phyloP scores from a whole-genome alignment of 2,797 vertebrate genomes.

The Pseudopleuronectes americanus region DNA sequence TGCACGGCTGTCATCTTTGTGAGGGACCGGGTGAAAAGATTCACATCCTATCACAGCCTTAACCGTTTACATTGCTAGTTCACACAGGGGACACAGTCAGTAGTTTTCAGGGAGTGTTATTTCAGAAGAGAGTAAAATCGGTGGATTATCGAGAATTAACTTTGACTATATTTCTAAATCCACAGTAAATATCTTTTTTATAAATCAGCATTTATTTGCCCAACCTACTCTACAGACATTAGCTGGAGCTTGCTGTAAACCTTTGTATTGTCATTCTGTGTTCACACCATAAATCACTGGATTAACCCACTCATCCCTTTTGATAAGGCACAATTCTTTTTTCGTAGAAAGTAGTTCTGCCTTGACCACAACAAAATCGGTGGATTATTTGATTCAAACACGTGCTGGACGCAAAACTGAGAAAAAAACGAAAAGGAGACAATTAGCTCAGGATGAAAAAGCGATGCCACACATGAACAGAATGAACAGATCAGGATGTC shows the following conservation, averaged over 20 bases:
- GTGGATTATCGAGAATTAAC: background rate
- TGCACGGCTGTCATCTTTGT: slow-evolving; percentile 11
- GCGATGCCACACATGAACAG: too few relatives aligned
- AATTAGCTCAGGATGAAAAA: too few relatives aligned
- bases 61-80: background rate
- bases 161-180: background rate
- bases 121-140: background rate
- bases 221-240: too few relatives aligned
- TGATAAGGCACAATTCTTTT: background rate
- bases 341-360: too few relatives aligned
- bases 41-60: background rate
- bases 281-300: background rate
- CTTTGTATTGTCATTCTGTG: background rate
- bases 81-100: background rate
- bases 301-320: background rate
- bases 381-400: too few relatives aligned
- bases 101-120: background rate
- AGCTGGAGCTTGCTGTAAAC: background rate
- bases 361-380: too few relatives aligned
- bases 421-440: too few relatives aligned
- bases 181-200: background rate
- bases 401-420: too few relatives aligned
- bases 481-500: too few relatives aligned
- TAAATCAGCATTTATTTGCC: too few relatives aligned
- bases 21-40: background rate